Conservation (phyloP, 2,888 invertebrate genomes). For the Hypercompe scribonia region DNA sequence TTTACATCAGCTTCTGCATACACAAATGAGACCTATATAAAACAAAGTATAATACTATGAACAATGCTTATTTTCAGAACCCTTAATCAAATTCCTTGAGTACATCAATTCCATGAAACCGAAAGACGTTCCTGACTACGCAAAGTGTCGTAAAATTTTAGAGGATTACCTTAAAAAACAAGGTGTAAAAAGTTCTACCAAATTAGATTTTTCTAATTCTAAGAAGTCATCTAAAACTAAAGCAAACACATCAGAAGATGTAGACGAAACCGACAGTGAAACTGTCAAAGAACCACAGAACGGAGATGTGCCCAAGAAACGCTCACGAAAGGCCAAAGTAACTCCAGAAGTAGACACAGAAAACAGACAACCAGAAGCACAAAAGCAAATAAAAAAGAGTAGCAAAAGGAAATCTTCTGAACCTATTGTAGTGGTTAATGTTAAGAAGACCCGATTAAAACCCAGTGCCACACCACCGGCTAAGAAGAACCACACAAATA, state of each 20-base stretch:
- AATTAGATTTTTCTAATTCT: constrained; percentile 85
- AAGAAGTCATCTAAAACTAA: constrained; percentile 57
- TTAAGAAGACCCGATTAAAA: constrained; percentile 71
- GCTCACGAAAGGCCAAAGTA: constrained; percentile 51
- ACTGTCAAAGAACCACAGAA: constrained; percentile 46
- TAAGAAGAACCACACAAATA: constrained; percentile 74
- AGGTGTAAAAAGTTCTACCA: constrained; percentile 85
- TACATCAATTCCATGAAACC: constrained; percentile 90
- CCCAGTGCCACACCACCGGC: constrained; percentile 76
- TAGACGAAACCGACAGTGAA: constrained; percentile 39
- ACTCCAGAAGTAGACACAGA: constrained; percentile 60
- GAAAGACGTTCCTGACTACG: constrained; percentile 91
- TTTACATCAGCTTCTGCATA: not conserved
- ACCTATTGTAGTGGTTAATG: constrained; percentile 64
- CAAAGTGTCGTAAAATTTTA: constrained; percentile 89
- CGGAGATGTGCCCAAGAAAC: constrained; percentile 47
- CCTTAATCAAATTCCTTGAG: constrained; percentile 88
- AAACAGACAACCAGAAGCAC: constrained; percentile 63
- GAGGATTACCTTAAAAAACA: constrained; percentile 88
- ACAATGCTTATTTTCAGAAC: constrained; percentile 71
- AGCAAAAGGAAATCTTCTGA: constrained; percentile 71
- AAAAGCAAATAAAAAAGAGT: constrained; percentile 51
- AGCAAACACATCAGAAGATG: constrained; percentile 40
- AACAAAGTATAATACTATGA: not conserved
- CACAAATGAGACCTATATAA: not conserved